Conservation (phyloP, 1,140 invertebrate genomes). For the Zaprionus ghesquierei region DNA sequence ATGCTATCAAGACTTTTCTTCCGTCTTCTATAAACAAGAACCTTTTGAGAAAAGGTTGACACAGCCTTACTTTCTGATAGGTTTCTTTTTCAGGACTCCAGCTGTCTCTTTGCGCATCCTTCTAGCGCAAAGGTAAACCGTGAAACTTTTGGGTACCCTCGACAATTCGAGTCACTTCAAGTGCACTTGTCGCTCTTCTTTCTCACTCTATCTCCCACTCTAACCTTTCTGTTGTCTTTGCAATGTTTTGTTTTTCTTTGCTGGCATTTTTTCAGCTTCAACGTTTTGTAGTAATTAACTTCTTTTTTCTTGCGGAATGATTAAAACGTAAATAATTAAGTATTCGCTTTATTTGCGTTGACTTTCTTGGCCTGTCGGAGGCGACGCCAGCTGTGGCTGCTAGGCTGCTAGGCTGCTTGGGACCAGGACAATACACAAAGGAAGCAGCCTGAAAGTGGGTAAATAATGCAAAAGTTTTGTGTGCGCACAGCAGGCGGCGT, state of each 20-base stretch:
- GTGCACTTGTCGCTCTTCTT: background rate
- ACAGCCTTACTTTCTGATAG: background rate
- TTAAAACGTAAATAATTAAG: slow-evolving; percentile 73
- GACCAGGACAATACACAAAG: slow-evolving; percentile 13
- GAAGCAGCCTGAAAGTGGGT: slow-evolving; percentile 8
- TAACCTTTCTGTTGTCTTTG: background rate
- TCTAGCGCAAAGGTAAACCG: background rate
- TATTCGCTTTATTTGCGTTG: slow-evolving; percentile 36
- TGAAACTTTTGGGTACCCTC: background rate
- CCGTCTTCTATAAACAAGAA: too few species aligned
- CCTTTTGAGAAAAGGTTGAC: too few species aligned
- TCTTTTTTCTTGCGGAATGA: slow-evolving; percentile 39
- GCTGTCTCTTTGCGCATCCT: background rate
- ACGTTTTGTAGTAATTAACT: slow-evolving; percentile 50
- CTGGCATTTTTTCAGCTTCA: background rate
- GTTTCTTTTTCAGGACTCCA: background rate
- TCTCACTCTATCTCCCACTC: background rate
- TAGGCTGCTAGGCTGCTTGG: background rate
- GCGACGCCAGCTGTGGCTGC: background rate
- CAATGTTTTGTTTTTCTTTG: background rate
- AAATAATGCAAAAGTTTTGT: slow-evolving; percentile 47
- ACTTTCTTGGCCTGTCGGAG: background rate
- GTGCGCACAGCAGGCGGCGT: slow-evolving; percentile 1
- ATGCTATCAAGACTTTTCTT: too few species aligned
- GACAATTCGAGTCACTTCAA: background rate